Conservation (phyloP, 2,113 vertebrate genomes). For the Eudyptes chrysolophus region DNA sequence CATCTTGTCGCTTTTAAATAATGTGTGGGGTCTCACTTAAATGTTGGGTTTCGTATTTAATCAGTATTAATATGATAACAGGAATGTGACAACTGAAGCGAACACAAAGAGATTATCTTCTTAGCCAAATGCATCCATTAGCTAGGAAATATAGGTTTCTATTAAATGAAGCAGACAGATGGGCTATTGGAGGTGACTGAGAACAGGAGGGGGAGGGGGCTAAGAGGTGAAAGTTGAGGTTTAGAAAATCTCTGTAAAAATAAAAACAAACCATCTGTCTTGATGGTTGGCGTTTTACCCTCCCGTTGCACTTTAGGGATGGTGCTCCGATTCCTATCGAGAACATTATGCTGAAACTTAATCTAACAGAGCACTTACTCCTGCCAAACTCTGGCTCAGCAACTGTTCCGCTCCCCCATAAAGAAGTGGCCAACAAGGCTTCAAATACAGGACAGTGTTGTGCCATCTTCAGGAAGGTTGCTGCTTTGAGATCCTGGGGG, state of each 20-base stretch:
- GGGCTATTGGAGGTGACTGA: conserved; percentile 57
- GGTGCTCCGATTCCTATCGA: conserved; percentile 58
- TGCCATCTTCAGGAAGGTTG: neutral
- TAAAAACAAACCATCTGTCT: conserved; percentile 79
- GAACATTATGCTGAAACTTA: conserved; percentile 70
- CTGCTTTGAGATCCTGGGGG: neutral
- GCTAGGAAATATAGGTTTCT: conserved; percentile 70
- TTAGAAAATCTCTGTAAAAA: conserved; percentile 80
- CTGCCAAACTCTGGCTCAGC: conserved; percentile 10
- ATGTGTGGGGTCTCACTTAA: conserved; percentile 47
- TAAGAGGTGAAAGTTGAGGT: conserved; percentile 73
- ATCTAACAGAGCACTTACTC: conserved; percentile 55
- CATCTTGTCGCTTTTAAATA: conserved; percentile 41
- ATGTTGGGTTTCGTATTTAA: conserved; percentile 55
- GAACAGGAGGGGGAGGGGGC: conserved; percentile 37
- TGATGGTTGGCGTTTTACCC: conserved; percentile 70
- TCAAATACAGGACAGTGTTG: neutral
- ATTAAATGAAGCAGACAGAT: conserved; percentile 58
- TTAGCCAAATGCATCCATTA: conserved; percentile 55
- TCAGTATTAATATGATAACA: conserved; percentile 72
- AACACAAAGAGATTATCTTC: conserved; percentile 62
- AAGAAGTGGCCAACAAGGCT: neutral
- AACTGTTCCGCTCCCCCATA: neutral
- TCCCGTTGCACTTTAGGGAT: conserved; percentile 69
- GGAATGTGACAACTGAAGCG: conserved; percentile 63